These are phyloP conservation scores for Rhizomys pruinosus DNA, from an alignment of 2,113 vertebrate species.

Conservation along the genomic window DNA sequence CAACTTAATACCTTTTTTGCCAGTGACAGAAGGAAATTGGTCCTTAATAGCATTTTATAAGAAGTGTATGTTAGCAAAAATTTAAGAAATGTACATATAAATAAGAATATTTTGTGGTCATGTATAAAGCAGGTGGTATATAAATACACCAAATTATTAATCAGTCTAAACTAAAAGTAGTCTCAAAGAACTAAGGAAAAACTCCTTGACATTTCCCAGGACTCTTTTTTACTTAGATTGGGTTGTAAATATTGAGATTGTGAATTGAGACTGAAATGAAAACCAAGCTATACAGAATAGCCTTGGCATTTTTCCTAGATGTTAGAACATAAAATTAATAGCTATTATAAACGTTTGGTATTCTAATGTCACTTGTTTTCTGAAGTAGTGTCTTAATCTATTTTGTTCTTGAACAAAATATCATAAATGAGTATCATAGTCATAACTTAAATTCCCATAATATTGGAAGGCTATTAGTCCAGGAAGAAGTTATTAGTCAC, in stretches of 20 bases:
- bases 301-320: not conserved
- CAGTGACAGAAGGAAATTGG: not conserved
- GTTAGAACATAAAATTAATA: not conserved
- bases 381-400: not conserved
- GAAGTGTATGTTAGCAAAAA: not conserved
- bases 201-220: not conserved
- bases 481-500: not conserved
- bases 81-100: not conserved
- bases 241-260: not conserved
- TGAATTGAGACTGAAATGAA: not conserved
- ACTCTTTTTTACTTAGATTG: not conserved
- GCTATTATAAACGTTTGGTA: not conserved
- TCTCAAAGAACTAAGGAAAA: not conserved
- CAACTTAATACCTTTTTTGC: not conserved
- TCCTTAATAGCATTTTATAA: not conserved
- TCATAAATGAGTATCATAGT: not conserved
- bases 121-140: not conserved
- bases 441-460: too few species aligned
- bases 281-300: not conserved
- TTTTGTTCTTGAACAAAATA: not conserved
- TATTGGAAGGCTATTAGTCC: not conserved
- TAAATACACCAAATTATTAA: not conserved
- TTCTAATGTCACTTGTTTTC: not conserved
- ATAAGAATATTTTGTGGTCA: not conserved
- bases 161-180: not conserved